These are phyloP conservation scores for Sympetrum striolatum DNA, from an alignment of 2,888 invertebrate genomes.

Conservation along the genomic window DNA sequence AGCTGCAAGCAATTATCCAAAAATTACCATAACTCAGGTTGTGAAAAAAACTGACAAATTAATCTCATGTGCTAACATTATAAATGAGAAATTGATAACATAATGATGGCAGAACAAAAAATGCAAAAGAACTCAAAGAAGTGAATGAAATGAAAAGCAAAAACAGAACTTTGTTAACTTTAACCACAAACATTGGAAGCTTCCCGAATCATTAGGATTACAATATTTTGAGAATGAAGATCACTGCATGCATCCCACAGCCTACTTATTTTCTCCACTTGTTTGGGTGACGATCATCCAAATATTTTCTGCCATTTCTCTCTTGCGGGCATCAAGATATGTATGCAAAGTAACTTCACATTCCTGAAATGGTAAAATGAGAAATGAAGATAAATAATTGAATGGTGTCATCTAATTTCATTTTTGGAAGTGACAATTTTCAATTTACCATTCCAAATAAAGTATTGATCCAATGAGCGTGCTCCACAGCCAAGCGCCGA, in stretches of 20 bases:
- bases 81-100: background rate
- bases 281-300: constrained; percentile 45
- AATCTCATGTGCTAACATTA: background rate
- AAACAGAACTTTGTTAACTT: background rate
- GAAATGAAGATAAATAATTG: background rate
- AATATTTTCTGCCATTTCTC: constrained; percentile 15
- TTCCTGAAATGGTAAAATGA: background rate
- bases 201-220: background rate
- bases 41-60: background rate
- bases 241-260: background rate
- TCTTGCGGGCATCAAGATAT: background rate
- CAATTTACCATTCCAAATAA: constrained; percentile 2
- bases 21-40: background rate
- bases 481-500: background rate
- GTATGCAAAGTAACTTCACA: constrained; percentile 29
- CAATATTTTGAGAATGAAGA: background rate
- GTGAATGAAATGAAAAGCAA: background rate
- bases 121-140: background rate
- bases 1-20: background rate
- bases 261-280: background rate
- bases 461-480: background rate
- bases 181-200: background rate
- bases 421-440: background rate
- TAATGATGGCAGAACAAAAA: background rate
- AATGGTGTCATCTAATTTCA: background rate